Conservation (phyloP, 2,888 invertebrate species). For the Orthosia incerta region DNA sequence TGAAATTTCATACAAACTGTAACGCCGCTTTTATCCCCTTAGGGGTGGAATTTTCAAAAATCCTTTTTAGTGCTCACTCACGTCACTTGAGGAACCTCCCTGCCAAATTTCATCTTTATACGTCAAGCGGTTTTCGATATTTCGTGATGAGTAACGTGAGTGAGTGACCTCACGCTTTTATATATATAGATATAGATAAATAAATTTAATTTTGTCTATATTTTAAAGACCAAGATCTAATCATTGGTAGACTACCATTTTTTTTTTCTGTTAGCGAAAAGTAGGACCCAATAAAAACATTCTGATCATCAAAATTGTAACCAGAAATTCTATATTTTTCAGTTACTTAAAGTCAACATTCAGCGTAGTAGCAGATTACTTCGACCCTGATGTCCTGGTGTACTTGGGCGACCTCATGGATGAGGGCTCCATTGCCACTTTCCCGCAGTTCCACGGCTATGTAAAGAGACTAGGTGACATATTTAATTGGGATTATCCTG, state of each 20-base stretch:
- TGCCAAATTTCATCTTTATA: too few species aligned
- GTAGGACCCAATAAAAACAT: neutral
- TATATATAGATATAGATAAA: too few species aligned
- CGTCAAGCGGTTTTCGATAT: too few species aligned
- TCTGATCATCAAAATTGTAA: neutral
- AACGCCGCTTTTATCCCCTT: too few species aligned
- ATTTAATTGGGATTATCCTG: constrained; percentile 78
- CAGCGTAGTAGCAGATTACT: constrained; percentile 92
- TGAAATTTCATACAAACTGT: too few species aligned
- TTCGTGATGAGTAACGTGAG: too few species aligned
- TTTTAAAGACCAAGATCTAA: neutral
- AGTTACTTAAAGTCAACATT: constrained; percentile 96
- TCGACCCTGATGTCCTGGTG: constrained; percentile 95
- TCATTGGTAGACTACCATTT: neutral
- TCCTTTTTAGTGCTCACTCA: too few species aligned
- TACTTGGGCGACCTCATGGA: constrained; percentile 99
- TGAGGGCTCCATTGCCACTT: constrained; percentile 96
- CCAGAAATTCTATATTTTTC: constrained; percentile 65
- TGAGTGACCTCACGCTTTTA: too few species aligned
- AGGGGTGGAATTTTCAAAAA: too few species aligned
- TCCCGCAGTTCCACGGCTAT: constrained; percentile 94
- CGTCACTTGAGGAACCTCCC: too few species aligned
- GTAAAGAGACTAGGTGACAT: constrained; percentile 92
- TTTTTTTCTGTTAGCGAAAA: too few species aligned
- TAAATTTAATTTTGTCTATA: too few species aligned